Evolutionary conservation across 2,888 invertebrate species (phyloP).

Genomic region (Stenchaetothrips biformis): DNA sequence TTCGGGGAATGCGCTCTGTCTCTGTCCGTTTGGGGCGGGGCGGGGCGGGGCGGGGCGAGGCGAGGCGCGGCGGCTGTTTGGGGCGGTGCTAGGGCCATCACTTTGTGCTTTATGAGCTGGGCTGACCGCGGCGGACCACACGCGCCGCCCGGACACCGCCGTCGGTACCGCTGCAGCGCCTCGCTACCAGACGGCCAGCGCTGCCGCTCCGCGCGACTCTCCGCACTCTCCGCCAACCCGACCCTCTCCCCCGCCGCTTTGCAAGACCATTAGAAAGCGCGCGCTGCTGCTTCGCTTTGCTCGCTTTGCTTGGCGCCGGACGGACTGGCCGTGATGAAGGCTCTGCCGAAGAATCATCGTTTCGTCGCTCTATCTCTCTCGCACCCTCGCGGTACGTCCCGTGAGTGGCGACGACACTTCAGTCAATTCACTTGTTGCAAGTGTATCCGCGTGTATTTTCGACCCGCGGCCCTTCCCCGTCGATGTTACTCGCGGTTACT

Average conservation of each 20-base stretch:
- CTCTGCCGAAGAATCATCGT: not conserved
- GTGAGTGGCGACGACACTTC: not conserved
- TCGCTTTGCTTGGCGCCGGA: not conserved
- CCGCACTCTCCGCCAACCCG: not conserved
- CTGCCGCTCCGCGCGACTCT: not conserved
- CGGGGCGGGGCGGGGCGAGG: not conserved
- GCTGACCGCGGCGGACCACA: not conserved
- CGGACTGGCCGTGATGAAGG: not conserved
- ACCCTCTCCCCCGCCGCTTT: not conserved
- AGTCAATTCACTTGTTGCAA: not conserved
- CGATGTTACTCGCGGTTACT: no score
- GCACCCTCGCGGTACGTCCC: no score
- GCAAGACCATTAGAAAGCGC: constrained; percentile 19
- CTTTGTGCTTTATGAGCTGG: constrained; percentile 22
- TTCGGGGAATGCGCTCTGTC: not conserved
- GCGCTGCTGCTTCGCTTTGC: not conserved
- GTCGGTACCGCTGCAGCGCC: not conserved
- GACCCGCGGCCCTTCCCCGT: no score
- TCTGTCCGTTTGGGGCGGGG: not conserved
- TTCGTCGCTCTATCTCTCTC: not conserved
- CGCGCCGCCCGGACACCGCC: not conserved
- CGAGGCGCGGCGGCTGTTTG: not conserved
- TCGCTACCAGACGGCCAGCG: not conserved
- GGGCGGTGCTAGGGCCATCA: constrained; percentile 9
- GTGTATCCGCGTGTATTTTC: no score